phyloP scores from a whole-genome alignment of 2,888 invertebrate species.

The Nephrotoma guestfalica region DNA sequence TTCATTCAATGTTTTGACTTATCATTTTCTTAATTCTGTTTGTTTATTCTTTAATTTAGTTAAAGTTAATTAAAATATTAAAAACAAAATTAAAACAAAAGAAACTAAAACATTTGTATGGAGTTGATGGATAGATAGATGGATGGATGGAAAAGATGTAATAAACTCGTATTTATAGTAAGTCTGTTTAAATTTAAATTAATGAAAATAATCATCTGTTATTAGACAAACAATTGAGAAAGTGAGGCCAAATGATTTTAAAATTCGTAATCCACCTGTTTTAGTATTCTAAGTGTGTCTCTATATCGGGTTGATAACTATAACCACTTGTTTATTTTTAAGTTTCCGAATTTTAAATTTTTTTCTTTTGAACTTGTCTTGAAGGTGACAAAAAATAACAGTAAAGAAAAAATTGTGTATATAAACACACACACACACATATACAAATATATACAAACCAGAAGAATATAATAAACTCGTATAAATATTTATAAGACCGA shows the following conservation, averaged over 20 bases:
- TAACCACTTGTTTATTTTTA: background rate
- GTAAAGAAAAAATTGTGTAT: background rate
- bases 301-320: background rate
- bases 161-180: background rate
- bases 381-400: background rate
- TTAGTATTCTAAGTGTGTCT: background rate
- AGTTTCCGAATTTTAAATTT: background rate
- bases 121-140: background rate
- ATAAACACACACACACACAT: background rate
- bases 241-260: background rate
- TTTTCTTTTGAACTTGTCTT: background rate
- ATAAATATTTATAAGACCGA: background rate
- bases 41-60: background rate
- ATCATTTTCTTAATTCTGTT: background rate
- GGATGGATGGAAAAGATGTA: background rate
- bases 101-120: background rate
- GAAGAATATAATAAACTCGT: background rate
- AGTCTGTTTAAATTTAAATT: background rate
- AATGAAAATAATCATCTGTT: background rate
- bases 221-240: background rate
- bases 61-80: background rate
- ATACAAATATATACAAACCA: background rate
- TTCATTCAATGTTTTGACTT: background rate
- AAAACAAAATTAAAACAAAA: background rate
- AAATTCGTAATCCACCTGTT: background rate